phyloP scores from a whole-genome alignment of 2,113 vertebrate genomes.

The Mustelus asterias region DNA sequence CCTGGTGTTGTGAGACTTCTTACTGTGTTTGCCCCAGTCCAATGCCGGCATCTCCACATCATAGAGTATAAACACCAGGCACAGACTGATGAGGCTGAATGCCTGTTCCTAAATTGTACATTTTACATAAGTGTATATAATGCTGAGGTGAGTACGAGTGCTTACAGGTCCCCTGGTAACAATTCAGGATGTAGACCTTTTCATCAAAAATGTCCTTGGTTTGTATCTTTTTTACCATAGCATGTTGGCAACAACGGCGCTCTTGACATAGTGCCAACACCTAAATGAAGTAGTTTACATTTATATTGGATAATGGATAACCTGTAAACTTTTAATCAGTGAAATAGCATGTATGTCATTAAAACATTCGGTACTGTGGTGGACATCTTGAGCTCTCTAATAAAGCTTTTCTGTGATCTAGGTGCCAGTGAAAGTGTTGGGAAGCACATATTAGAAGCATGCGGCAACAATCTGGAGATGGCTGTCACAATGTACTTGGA shows the following conservation, averaged over 20 bases:
- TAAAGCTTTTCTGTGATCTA: conserved; percentile 49
- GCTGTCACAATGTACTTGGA: conserved; percentile 98
- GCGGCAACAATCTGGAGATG: conserved; percentile 97
- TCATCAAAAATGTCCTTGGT: background rate
- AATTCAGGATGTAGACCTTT: background rate
- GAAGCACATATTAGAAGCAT: conserved; percentile 95
- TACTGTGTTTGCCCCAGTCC: too few relatives aligned
- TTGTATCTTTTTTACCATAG: background rate
- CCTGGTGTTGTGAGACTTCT: too few relatives aligned
- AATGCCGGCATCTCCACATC: too few relatives aligned
- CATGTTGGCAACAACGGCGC: background rate
- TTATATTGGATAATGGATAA: background rate
- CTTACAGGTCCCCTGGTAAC: background rate
- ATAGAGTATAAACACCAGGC: too few relatives aligned
- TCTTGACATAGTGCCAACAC: background rate
- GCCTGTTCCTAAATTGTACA: too few relatives aligned
- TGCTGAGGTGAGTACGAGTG: background rate
- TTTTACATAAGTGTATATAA: background rate
- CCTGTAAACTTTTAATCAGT: background rate
- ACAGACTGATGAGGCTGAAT: too few relatives aligned
- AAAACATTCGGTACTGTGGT: background rate
- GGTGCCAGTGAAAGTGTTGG: conserved; percentile 94
- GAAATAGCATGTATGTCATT: background rate
- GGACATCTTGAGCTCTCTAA: background rate
- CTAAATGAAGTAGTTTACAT: background rate